A percentile compares a stretch with the other conserved stretches of the same genome.
Evolutionary conservation across 2,113 vertebrate species (phyloP).

Genomic region (Mus spicilegus): DNA sequence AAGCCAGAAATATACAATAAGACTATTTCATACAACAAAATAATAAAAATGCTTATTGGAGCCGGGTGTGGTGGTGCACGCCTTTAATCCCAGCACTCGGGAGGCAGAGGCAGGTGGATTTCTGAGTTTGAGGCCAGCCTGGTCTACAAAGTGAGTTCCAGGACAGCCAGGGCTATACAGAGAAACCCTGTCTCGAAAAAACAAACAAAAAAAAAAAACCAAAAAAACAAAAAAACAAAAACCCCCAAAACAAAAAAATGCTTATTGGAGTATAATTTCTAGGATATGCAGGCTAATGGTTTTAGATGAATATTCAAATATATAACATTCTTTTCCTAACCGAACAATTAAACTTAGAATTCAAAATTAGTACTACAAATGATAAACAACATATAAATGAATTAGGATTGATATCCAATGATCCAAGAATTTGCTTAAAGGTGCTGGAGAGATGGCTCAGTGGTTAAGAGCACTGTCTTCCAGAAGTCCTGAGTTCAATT

Average conservation of each 20-base stretch:
- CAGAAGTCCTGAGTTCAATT: too few relatives aligned
- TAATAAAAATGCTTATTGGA: not conserved
- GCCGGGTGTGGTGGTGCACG: too few relatives aligned
- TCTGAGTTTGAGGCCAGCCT: too few relatives aligned
- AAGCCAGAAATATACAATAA: not conserved
- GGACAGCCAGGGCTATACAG: too few relatives aligned
- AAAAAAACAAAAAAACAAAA: too few relatives aligned
- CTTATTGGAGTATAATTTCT: not conserved
- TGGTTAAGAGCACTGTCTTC: too few relatives aligned
- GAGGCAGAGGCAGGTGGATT: too few relatives aligned
- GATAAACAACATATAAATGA: constrained; percentile 25
- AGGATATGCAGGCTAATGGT: not conserved
- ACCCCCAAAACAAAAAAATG: not conserved
- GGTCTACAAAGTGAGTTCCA: too few relatives aligned
- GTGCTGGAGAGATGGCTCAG: too few relatives aligned
- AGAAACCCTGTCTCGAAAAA: too few relatives aligned
- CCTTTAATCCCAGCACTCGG: too few relatives aligned
- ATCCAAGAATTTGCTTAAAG: not conserved
- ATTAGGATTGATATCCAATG: not conserved
- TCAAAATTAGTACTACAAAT: not conserved
- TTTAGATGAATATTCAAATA: constrained; percentile 25
- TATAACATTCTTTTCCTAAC: constrained; percentile 20
- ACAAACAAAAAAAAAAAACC: too few relatives aligned
- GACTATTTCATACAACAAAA: not conserved
- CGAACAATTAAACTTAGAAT: constrained; percentile 13